A percentile compares a stretch with the other conserved stretches of the same genome.
Conservation (phyloP, 2,113 vertebrate species). For the Lagopus muta region DNA sequence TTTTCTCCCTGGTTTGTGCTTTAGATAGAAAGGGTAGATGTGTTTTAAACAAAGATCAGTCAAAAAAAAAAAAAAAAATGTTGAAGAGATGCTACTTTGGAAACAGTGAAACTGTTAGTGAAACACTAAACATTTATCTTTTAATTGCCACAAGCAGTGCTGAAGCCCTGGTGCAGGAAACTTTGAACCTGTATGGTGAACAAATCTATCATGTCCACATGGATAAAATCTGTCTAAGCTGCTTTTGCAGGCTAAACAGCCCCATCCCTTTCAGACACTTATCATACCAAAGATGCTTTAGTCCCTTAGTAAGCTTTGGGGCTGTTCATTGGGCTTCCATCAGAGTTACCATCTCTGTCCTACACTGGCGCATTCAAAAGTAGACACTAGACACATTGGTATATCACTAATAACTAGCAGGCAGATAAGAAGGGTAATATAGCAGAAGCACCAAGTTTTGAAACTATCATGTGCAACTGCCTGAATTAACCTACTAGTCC, state of each 20-base stretch:
- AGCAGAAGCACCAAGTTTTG: neutral
- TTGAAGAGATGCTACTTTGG: neutral
- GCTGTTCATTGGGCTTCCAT: neutral
- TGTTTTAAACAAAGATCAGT: neutral
- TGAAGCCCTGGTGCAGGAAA: neutral
- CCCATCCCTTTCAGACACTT: neutral
- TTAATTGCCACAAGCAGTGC: neutral
- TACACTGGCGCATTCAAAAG: neutral
- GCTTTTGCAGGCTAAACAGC: neutral
- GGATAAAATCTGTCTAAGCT: neutral
- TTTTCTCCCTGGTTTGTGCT: neutral
- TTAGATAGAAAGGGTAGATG: neutral
- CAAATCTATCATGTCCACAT: neutral
- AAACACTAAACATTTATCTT: neutral
- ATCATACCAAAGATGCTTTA: neutral
- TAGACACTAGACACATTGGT: neutral
- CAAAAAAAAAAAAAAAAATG: neutral
- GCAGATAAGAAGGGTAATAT: neutral
- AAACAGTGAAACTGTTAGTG: neutral
- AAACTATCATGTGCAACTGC: neutral
- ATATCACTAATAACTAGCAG: neutral
- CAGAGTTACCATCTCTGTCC: neutral
- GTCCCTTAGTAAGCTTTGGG: neutral
- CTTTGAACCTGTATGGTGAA: neutral
- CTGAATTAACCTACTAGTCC: neutral